Evolutionary conservation across 2,888 invertebrate genomes (phyloP), one percentile per base, ranked within the genome.

Genomic region (Hanleya hanleyi): DNA sequence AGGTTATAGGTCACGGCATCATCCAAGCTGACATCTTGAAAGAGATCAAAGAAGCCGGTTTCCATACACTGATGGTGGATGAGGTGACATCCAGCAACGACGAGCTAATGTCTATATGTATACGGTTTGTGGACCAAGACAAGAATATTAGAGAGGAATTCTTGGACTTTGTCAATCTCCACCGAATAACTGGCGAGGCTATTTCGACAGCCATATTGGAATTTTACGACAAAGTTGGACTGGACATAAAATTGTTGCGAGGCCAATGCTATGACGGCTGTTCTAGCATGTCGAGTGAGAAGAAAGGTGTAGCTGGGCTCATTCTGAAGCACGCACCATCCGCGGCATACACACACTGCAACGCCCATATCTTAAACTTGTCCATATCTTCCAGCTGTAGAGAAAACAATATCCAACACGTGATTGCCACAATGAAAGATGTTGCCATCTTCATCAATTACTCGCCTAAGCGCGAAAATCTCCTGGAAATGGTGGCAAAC

Each of bases 261-360:
- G 71, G 71, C 3, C 68, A 70, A 41, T 61, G 49, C 38, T 70
- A 71, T 33, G 71, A 71, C 26, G 71, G 71, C 1, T 71, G 70
- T 29, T 41, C 67, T 32, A 67, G 36, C 32, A 71, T 71, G 71
- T 69, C 71, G 22, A 47, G 67, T 47, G 38, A 9, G 9, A 22
- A 38, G 33, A 57, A 57, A 4, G 71, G 67, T 22, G 67, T 71
- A 29, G 57, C 51, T 4, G 71, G 57, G 3, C 29, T 61, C 4
- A 71, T 71, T 32, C 18, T 36, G 1, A 3, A 47, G 6, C 47
- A 67, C 2, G 62, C 32, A n/a, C 67, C 71, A 26, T 22, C 4
- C 4, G 71, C 67, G 26, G 18, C 51, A 5, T 71, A 71, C 66
- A 71, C 49, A 4, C 67, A 71, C 36, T 71, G 71, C 67, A 67